Evolutionary conservation across 2,888 invertebrate species (phyloP), one percentile per base, ranked within the genome.

Genomic region (Altica lythri): DNA sequence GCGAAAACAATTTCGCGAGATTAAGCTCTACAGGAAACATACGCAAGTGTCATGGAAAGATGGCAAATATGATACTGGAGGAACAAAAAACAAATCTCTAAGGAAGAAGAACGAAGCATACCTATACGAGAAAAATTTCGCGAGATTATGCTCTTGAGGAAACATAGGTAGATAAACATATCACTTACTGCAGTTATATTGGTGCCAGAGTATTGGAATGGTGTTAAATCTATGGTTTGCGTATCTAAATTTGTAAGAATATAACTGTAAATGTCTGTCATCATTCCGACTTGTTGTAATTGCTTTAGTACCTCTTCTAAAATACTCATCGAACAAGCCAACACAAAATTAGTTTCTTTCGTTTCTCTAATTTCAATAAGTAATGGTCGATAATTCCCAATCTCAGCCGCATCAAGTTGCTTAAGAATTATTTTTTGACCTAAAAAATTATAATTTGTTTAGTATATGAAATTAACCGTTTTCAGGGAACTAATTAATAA

Each of bases 231-330:
- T 2, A 85, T 64, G 1, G 82, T 84, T 53, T 82, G 80, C 48
- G 85, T 74, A 65, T 84, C 83, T 69, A 84, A 64, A 49, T 80
- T 79, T 1, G 83, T 81, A 25, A 84, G 77, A 43, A 85, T 76
- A 64, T 79, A 84, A 63, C 77, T 79, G 62, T 81, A 79, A 12
- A 78, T 72, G 25, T 78, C 75, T 1, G 81, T 82, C 77, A 85
- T 81, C 65, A 85, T 72, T 8, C 84, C 84, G 9, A 85, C 77
- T 74, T 83, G 83, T 61, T 83, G 80, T 1, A 83, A 81, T 68
- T 83, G 81, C 42, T 74, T 75, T 10, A 83, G 66, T 2, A 83
- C 76, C 16, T 75, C 72, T 29, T 72, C 69, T 16, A 83, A 70
- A 55, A 75, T 77, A 4, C 78, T 76, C 1, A 75, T 71, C 2